Percentiles rank a stretch among this genome's conserved stretches.
phyloP scores from a whole-genome alignment of 2,113 vertebrate species.

The Anguilla rostrata region DNA sequence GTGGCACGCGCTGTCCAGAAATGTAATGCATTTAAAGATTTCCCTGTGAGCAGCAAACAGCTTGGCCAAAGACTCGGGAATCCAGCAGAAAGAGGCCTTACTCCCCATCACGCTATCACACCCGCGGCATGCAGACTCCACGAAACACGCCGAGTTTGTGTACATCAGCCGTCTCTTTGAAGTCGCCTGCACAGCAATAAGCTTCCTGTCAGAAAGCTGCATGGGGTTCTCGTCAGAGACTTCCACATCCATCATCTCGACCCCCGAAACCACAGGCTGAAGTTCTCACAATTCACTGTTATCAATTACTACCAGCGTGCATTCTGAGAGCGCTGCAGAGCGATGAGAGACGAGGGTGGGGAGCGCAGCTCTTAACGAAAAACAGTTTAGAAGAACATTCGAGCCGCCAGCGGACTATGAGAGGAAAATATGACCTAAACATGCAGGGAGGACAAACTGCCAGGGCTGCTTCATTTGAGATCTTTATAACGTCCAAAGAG shows the following conservation, averaged over 20 bases:
- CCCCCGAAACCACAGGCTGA: background rate
- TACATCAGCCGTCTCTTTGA: background rate
- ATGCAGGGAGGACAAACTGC: background rate
- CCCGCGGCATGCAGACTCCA: background rate
- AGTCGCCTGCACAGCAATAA: background rate
- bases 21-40: background rate
- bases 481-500: background rate
- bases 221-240: background rate
- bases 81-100: background rate
- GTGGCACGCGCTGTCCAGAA: background rate
- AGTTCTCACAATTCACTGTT: background rate
- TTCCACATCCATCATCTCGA: background rate
- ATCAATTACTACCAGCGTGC: background rate
- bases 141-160: background rate
- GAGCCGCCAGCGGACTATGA: background rate
- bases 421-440: background rate
- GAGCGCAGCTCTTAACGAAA: background rate
- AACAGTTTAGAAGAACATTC: background rate
- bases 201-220: background rate
- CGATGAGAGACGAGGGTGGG: background rate
- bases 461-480: background rate
- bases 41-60: background rate
- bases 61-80: background rate
- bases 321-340: background rate
- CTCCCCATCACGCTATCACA: background rate